phyloP scores from a whole-genome alignment of 2,113 vertebrate species.

The Notarius quadriscutis region DNA sequence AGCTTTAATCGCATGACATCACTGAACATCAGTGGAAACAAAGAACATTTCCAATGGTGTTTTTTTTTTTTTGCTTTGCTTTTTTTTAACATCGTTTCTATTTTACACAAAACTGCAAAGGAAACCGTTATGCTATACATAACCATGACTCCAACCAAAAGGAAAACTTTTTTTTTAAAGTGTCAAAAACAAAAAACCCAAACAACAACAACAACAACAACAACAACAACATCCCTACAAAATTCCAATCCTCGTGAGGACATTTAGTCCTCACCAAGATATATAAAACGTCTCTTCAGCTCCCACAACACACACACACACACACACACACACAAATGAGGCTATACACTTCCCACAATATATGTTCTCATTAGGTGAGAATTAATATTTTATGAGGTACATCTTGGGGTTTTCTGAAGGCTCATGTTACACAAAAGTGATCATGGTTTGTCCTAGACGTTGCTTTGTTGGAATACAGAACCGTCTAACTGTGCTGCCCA shows the following conservation, averaged over 20 bases:
- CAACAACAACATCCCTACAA: too few relatives aligned
- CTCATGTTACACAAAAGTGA: slow-evolving; percentile 3
- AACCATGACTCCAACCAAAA: too few relatives aligned
- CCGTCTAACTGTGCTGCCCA: background rate
- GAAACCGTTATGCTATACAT: too few relatives aligned
- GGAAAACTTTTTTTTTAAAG: too few relatives aligned
- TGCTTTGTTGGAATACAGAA: background rate
- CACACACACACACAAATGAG: background rate
- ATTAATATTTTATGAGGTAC: slow-evolving; percentile 52
- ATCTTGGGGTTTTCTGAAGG: slow-evolving; percentile 14
- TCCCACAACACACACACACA: background rate
- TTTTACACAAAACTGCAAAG: too few relatives aligned
- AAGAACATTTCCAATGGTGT: too few relatives aligned
- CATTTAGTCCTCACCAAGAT: background rate
- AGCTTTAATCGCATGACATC: too few relatives aligned
- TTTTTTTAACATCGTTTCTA: too few relatives aligned
- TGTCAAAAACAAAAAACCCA: too few relatives aligned
- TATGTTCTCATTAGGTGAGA: slow-evolving; percentile 48
- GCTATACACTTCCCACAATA: slow-evolving; percentile 18
- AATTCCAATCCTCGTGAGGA: background rate
- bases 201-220: too few relatives aligned
- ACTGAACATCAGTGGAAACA: too few relatives aligned
- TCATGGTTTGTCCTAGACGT: background rate
- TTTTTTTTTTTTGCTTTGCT: too few relatives aligned
- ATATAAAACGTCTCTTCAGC: background rate